Evolutionary conservation across 2,888 invertebrate species (phyloP).

Genomic region (Capitulum mitella): DNA sequence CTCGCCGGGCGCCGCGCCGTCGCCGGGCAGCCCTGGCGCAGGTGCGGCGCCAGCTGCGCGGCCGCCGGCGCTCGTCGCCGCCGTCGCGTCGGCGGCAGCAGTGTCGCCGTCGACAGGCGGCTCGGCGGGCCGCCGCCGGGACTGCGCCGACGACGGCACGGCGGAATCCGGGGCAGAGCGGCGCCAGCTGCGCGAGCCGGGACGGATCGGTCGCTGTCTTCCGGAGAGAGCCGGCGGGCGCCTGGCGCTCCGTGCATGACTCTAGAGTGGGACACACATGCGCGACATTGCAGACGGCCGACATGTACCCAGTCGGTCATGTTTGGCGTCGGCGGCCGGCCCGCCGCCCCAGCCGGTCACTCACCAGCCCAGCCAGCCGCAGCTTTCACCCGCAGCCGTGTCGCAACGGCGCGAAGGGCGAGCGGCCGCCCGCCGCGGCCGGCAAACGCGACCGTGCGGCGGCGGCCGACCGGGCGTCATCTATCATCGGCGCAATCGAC

Average conservation of each 20-base stretch:
- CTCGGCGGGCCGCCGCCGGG: neutral
- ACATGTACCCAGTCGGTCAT: no score
- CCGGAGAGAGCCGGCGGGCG: no score
- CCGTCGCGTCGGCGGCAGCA: neutral
- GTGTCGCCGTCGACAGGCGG: neutral
- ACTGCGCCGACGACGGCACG: neutral
- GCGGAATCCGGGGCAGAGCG: no score
- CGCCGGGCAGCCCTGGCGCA: neutral
- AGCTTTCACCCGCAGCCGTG: conserved; percentile 9
- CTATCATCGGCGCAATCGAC: conserved; percentile 15
- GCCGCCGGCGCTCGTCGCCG: neutral
- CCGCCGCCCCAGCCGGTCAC: no score
- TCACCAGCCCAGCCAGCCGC: neutral
- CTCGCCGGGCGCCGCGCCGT: no score
- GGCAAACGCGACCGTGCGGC: neutral
- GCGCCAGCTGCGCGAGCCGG: no score
- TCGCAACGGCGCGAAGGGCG: neutral
- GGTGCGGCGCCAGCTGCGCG: neutral
- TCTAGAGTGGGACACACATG: no score
- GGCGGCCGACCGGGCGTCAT: neutral
- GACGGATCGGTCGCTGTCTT: no score
- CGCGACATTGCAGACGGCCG: no score
- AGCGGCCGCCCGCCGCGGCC: neutral
- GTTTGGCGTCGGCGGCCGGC: no score
- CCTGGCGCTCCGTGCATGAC: no score